These are phyloP conservation scores for Vombatus ursinus DNA, from an alignment of 2,113 vertebrate genomes.

Conservation along the genomic window DNA sequence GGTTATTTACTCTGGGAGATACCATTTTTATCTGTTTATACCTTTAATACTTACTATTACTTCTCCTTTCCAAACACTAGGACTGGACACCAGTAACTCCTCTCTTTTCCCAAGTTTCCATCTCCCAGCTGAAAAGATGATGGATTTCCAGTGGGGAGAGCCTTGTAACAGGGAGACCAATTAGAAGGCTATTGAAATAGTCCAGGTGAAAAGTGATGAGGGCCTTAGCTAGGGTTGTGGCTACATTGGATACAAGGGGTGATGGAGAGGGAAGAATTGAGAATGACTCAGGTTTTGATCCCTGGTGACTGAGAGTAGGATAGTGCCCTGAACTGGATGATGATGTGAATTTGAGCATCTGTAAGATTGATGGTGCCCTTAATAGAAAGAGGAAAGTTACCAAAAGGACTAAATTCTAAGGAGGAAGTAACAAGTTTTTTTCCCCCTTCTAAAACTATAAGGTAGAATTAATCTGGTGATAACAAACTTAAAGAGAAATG, in stretches of 20 bases:
- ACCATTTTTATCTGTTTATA: not conserved
- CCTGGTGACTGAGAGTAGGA: not conserved
- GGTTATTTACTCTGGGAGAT: not conserved
- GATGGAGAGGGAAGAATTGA: not conserved
- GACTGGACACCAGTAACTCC: not conserved
- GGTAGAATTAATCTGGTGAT: not conserved
- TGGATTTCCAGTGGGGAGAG: not conserved
- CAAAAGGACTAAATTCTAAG: not conserved
- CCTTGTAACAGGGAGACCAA: not conserved
- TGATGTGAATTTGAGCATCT: not conserved
- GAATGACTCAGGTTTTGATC: not conserved
- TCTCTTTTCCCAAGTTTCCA: not conserved
- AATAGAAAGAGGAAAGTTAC: not conserved
- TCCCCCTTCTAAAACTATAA: not conserved
- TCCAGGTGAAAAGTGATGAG: not conserved
- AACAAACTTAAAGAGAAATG: not conserved
- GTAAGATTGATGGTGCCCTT: not conserved
- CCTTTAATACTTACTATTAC: not conserved
- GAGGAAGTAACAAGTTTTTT: not conserved
- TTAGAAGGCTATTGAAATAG: not conserved
- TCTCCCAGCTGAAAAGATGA: not conserved
- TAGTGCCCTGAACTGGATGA: not conserved
- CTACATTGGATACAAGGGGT: not conserved
- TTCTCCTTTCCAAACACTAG: not conserved
- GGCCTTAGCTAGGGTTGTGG: not conserved